Percentiles rank a stretch among this genome's conserved stretches.
Evolutionary conservation across 2,888 invertebrate species (phyloP).

Genomic region (Drosophila hamatofila): DNA sequence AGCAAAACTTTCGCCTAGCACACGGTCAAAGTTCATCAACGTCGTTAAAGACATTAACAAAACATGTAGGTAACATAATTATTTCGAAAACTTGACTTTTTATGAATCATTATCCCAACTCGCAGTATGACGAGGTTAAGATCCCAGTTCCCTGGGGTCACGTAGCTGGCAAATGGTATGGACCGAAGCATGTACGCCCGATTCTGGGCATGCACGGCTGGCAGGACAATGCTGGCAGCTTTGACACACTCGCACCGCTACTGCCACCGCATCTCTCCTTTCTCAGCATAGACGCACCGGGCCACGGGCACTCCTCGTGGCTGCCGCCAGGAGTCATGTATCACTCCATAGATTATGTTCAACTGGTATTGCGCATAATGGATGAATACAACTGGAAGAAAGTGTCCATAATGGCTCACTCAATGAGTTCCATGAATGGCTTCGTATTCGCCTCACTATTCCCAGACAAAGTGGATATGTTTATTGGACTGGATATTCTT

Average conservation of each 20-base stretch:
- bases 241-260: conserved; percentile 89
- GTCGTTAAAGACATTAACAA: conserved; percentile 49
- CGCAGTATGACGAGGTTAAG: conserved; percentile 87
- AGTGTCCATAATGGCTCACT: conserved; percentile 89
- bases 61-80: conserved; percentile 54
- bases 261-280: conserved; percentile 86
- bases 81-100: not conserved
- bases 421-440: conserved; percentile 88
- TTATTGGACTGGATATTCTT: conserved; percentile 81
- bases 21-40: conserved; percentile 36
- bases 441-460: conserved; percentile 88
- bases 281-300: conserved; percentile 89
- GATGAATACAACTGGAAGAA: conserved; percentile 90
- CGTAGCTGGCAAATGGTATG: conserved; percentile 90
- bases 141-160: conserved; percentile 90
- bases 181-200: conserved; percentile 88
- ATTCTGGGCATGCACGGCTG: conserved; percentile 91
- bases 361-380: conserved; percentile 87
- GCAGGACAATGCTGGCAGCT: conserved; percentile 90
- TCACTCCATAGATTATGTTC: conserved; percentile 84
- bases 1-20: conserved; percentile 13
- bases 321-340: conserved; percentile 88
- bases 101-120: conserved; percentile 1
- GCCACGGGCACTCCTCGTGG: conserved; percentile 90
- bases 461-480: conserved; percentile 86